Base-by-base conservation (phyloP, 1,140 invertebrate species). In the Micrasema longulum region DNA sequence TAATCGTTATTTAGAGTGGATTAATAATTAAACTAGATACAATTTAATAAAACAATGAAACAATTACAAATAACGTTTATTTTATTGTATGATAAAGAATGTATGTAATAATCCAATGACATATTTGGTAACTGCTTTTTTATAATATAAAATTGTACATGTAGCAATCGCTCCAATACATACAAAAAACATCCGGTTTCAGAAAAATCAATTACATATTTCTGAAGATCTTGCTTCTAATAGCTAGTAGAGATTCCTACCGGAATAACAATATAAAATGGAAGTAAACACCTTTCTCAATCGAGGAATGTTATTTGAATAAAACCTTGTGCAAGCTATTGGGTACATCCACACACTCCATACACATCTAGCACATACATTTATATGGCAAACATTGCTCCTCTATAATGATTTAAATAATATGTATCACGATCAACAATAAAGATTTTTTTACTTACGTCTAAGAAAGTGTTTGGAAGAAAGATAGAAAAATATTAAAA, bases 81-180 rank as follows among this genome's bases (percentile, higher is more conserved):
- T 69, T 60, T 69, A 52, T 72, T 74, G 57, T 76, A 76, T 69
- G 76, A 74, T 64, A 77, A 66, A 67, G 69, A 74, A 73, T 55
- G 72, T 69, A 52, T 76, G 71, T 36, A 76, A 60, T 55, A 77
- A 68, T 71, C 71, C 75, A 62, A 69, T 76, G 67, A 77, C 68
- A 69, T 76, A 73, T 75, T 76, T 77, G 74, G 74, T 76, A 76
- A 76, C 74, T 69, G 74, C 67, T 76, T 72, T 57, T n/a, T n/a
- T n/a, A n/a, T n/a, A n/a, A 62, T 74, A 68, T 60, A 47, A 72
- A 72, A 57, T 75, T 75, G 66, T 72, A 72, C 65, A 72, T 62
- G 48, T 69, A 73, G 60, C 60, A 35, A 41, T 23, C 14, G 55
- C 47, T 23, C 14, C 36, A n/a, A 68, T 41, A 68, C 31, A 68